Evolutionary conservation across 2,797 vertebrate genomes (phyloP).

Genomic region (Otolemur crassicaudatus): DNA sequence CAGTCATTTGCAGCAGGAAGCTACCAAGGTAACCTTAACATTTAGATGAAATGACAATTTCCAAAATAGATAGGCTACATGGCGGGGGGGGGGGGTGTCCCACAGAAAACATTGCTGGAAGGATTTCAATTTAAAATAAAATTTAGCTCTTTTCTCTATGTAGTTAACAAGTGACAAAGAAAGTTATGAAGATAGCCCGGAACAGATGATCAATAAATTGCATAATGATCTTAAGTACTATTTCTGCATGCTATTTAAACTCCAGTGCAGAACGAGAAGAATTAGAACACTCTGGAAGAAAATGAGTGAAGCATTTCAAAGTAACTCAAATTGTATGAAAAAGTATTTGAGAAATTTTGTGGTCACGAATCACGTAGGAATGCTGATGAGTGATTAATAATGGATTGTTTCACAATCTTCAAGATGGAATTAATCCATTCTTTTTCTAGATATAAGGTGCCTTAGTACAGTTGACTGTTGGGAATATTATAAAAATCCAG

Average conservation of each 20-base stretch:
- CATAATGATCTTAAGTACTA: neutral
- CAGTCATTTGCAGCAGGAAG: neutral
- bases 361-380: neutral
- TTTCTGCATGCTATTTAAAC: neutral
- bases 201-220: neutral
- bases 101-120: neutral
- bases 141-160: neutral
- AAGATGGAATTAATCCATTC: neutral
- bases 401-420: neutral
- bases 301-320: neutral
- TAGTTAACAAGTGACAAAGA: constrained; percentile 48
- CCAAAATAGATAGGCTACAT: neutral
- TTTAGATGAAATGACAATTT: neutral
- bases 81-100: neutral
- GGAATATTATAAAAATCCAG: neutral
- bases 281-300: neutral
- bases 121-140: neutral
- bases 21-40: neutral
- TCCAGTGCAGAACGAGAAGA: neutral
- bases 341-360: neutral
- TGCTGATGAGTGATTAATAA: neutral
- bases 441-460: neutral
- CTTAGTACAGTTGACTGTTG: neutral
- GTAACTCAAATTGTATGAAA: neutral
- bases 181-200: constrained; percentile 16